Conservation (phyloP, 2,888 invertebrate genomes). For the Cyclophora punctaria region DNA sequence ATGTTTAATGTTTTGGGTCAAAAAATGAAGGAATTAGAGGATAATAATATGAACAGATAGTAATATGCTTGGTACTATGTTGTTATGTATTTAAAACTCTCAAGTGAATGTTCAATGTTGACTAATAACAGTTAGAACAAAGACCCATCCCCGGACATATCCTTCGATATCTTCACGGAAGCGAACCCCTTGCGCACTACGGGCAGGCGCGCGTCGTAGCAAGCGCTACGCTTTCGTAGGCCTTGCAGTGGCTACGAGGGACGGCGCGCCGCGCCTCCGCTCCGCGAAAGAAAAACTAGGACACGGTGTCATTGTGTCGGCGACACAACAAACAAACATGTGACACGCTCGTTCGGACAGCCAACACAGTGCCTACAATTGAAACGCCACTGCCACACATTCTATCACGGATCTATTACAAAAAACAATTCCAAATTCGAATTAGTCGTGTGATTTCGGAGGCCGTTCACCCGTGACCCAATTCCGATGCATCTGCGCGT, state of each 20-base stretch:
- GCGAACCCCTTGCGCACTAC: slow-evolving; percentile 33
- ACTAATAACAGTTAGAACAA: not conserved
- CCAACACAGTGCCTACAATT: slow-evolving; percentile 28
- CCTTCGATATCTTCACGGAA: slow-evolving; percentile 48
- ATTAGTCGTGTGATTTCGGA: slow-evolving; percentile 25
- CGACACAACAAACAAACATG: slow-evolving; percentile 35
- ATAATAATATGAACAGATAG: no score
- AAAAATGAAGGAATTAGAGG: no score
- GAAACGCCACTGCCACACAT: slow-evolving; percentile 40
- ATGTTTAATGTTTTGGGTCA: no score
- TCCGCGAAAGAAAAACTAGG: slow-evolving; percentile 34
- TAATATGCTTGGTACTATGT: no score
- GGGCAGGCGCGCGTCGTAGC: slow-evolving; percentile 52
- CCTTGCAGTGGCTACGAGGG: slow-evolving; percentile 62
- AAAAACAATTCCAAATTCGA: slow-evolving; percentile 11
- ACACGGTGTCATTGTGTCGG: slow-evolving; percentile 55
- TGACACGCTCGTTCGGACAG: slow-evolving; percentile 27
- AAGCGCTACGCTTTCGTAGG: slow-evolving; percentile 64
- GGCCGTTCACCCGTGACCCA: slow-evolving; percentile 64
- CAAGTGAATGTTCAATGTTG: no score
- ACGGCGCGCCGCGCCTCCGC: slow-evolving; percentile 44
- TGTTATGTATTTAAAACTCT: no score
- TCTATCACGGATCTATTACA: not conserved
- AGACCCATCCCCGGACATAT: slow-evolving; percentile 27
- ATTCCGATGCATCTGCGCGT: slow-evolving; percentile 54